Evolutionary conservation across 2,113 vertebrate species (phyloP).

Genomic region (Lophura nycthemera): DNA sequence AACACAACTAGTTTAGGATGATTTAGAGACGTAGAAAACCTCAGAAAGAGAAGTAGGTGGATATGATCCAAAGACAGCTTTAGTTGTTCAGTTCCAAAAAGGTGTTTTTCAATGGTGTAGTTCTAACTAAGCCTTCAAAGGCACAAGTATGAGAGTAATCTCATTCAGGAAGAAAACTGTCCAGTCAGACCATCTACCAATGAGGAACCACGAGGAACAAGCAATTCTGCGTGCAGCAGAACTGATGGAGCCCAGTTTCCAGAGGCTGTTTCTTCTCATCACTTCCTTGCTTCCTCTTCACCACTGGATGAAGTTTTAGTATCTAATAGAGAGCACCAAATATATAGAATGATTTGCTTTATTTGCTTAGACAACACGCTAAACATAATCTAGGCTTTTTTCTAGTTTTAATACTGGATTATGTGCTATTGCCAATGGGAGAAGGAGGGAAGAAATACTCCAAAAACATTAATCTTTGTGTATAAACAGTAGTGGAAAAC

Average conservation of each 20-base stretch:
- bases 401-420: neutral
- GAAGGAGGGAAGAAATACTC: neutral
- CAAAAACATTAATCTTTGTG: neutral
- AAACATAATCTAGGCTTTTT: neutral
- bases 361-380: neutral
- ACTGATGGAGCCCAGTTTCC: neutral
- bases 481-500: neutral
- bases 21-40: neutral
- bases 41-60: neutral
- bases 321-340: neutral
- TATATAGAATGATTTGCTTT: neutral
- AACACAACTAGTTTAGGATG: neutral
- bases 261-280: neutral
- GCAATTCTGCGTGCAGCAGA: neutral
- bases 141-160: neutral
- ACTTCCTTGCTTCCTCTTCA: neutral
- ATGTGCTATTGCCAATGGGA: neutral
- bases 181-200: neutral
- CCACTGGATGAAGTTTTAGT: neutral
- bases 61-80: neutral
- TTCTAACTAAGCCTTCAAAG: neutral
- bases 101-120: neutral
- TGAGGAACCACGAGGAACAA: neutral
- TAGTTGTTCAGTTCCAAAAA: neutral
- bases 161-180: neutral